Conservation (phyloP, 2,888 invertebrate species). For the Sminthurinus aureus region DNA sequence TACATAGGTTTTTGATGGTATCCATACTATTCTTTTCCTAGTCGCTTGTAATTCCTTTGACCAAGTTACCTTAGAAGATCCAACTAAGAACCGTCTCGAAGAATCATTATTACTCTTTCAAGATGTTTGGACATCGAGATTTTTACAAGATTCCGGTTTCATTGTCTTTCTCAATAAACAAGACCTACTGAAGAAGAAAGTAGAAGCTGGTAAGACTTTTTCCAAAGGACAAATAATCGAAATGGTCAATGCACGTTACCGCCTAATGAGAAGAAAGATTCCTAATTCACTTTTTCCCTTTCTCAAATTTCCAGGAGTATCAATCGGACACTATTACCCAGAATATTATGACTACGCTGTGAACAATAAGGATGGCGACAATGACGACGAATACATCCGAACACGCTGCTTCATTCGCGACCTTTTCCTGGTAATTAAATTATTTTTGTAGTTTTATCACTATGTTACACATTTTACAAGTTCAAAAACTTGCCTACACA, state of each 20-base stretch:
- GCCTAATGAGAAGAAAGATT: too few relatives aligned
- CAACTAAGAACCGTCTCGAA: constrained; percentile 72
- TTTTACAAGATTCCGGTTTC: constrained; percentile 76
- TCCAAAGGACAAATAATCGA: constrained; percentile 56
- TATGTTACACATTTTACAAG: too few relatives aligned
- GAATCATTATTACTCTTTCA: constrained; percentile 77
- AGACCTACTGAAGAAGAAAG: constrained; percentile 76
- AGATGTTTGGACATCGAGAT: constrained; percentile 81
- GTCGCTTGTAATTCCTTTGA: constrained; percentile 84
- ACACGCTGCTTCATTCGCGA: constrained; percentile 74
- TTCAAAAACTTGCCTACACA: too few relatives aligned
- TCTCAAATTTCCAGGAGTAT: neutral
- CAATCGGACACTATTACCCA: constrained; percentile 70
- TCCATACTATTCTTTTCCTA: constrained; percentile 80
- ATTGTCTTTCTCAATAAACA: constrained; percentile 86
- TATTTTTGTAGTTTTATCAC: too few relatives aligned
- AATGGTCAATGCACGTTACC: constrained; percentile 62
- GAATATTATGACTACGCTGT: constrained; percentile 69
- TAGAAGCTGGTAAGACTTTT: constrained; percentile 69
- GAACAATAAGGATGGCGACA: constrained; percentile 62
- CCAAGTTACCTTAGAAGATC: constrained; percentile 76
- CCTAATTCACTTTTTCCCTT: too few relatives aligned
- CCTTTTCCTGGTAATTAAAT: constrained; percentile 69
- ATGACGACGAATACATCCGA: constrained; percentile 71
- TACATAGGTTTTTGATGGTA: constrained; percentile 78